phyloP scores from a whole-genome alignment of 1,140 invertebrate genomes.

The Himalopsyche phryganea region DNA sequence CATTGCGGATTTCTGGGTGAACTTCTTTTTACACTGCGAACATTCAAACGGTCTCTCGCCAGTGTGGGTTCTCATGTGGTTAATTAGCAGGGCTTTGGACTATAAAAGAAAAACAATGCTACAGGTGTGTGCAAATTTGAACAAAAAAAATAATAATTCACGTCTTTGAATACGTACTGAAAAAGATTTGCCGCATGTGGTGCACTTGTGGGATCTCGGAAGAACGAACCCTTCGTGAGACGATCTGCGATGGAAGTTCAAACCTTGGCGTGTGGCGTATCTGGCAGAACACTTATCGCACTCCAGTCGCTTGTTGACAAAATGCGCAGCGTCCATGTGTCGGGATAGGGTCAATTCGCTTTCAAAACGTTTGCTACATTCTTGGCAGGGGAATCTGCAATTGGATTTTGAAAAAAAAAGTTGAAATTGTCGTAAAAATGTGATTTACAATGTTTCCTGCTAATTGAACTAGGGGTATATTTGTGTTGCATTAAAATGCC shows the following conservation, averaged over 20 bases:
- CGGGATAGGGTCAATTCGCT: constrained; percentile 37
- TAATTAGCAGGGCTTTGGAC: constrained; percentile 51
- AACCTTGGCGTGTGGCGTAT: constrained; percentile 39
- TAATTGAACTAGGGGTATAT: too few relatives aligned
- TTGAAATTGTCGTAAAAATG: too few relatives aligned
- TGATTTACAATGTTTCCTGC: too few relatives aligned
- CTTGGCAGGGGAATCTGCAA: constrained; percentile 39
- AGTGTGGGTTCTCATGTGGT: constrained; percentile 61
- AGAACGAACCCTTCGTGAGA: constrained; percentile 43
- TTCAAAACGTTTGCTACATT: constrained; percentile 43
- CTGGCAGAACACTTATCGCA: constrained; percentile 45
- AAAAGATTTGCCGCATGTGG: constrained; percentile 44
- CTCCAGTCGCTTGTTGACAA: constrained; percentile 39
- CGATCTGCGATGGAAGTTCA: constrained; percentile 40
- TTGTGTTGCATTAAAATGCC: too few relatives aligned
- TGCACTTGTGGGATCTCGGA: constrained; percentile 40
- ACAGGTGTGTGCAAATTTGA: too few relatives aligned
- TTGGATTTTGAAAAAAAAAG: too few relatives aligned
- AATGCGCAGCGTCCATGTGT: constrained; percentile 42
- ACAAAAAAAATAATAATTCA: background rate
- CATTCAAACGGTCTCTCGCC: constrained; percentile 57
- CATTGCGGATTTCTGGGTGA: constrained; percentile 45
- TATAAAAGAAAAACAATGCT: constrained; percentile 14
- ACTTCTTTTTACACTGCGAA: constrained; percentile 46
- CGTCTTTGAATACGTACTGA: constrained; percentile 36